These are phyloP conservation scores for Galleria mellonella DNA, from an alignment of 1,140 invertebrate species.

Conservation along the genomic window DNA sequence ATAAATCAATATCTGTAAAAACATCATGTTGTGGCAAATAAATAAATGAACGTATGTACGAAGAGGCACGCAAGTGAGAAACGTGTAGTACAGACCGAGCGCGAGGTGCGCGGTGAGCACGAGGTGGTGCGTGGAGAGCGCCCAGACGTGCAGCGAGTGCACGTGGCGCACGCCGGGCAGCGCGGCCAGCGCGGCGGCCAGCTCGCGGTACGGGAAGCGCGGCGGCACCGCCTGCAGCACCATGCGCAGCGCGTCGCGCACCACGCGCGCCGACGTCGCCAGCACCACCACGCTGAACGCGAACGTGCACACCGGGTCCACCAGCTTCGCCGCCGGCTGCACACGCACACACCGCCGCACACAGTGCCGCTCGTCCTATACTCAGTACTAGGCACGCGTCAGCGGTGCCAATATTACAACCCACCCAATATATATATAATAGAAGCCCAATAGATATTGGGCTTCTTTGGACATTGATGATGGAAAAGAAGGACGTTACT, in stretches of 20 bases:
- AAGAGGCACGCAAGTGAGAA: no score
- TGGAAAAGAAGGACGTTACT: no score
- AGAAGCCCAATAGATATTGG: no score
- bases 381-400: no score
- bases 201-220: conserved; percentile 70
- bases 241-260: conserved; percentile 84
- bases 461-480: no score
- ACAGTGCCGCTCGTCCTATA: no score
- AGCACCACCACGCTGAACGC: conserved; percentile 91
- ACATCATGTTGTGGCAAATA: no score
- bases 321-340: conserved; percentile 79
- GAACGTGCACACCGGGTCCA: conserved; percentile 93
- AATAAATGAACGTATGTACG: no score
- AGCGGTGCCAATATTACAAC: no score
- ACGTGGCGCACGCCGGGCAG: conserved; percentile 83
- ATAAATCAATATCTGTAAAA: no score
- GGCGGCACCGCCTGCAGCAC: conserved; percentile 87
- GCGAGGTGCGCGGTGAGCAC: conserved; percentile 84
- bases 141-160: conserved; percentile 89
- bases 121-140: conserved; percentile 82
- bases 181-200: conserved; percentile 70
- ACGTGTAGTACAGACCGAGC: conserved; percentile 73
- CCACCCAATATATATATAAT: no score
- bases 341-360: not conserved
- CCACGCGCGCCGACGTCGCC: conserved; percentile 84